phyloP scores from a whole-genome alignment of 2,797 vertebrate genomes.

The Sciaenops ocellatus region DNA sequence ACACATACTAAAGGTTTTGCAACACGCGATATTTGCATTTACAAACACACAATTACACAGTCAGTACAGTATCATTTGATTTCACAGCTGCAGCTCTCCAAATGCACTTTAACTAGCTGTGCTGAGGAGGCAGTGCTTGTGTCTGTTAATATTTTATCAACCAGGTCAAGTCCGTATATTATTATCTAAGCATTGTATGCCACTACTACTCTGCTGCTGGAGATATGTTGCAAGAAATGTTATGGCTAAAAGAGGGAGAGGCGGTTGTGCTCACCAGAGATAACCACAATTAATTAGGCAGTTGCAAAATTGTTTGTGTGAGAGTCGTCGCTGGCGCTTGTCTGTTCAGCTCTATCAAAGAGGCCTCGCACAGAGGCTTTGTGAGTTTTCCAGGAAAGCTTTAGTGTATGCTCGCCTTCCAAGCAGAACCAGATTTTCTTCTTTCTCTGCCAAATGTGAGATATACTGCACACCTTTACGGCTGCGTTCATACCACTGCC shows the following conservation, averaged over 20 bases:
- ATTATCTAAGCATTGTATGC: conserved; percentile 18
- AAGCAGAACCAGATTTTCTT: conserved; percentile 73
- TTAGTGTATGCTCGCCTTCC: conserved; percentile 2
- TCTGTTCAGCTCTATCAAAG: not conserved
- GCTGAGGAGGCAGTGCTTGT: not conserved
- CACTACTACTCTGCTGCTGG: not conserved
- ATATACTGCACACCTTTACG: conserved; percentile 4
- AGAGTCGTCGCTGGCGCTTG: not conserved
- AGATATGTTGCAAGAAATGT: not conserved
- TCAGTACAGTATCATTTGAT: not conserved
- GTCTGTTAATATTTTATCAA: conserved; percentile 36
- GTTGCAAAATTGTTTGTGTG: not conserved
- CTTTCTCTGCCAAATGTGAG: conserved; percentile 61
- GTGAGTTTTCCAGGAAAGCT: not conserved
- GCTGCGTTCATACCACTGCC: not conserved
- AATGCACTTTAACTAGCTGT: conserved; percentile 19
- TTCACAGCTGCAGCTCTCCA: not conserved
- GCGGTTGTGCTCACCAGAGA: not conserved
- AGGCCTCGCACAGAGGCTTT: not conserved
- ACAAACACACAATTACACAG: conserved; percentile 12
- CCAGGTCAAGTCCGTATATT: conserved; percentile 16
- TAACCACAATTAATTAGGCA: not conserved
- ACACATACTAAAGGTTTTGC: conserved; percentile 32
- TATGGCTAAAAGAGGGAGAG: not conserved
- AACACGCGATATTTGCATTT: conserved; percentile 23